Evolutionary conservation across 2,888 invertebrate species (phyloP).

Genomic region (Dryobota labecula): DNA sequence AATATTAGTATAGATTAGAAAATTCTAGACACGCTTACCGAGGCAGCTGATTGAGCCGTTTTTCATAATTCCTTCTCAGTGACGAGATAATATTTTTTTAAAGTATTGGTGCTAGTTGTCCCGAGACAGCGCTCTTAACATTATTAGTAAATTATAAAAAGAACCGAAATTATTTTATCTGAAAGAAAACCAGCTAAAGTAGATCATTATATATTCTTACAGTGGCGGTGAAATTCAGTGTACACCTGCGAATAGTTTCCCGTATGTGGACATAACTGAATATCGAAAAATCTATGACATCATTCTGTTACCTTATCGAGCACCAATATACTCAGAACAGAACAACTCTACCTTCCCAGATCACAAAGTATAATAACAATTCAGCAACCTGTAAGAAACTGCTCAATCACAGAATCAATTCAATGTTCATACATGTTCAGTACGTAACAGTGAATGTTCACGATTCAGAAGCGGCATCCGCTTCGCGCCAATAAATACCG

Average conservation of each 20-base stretch:
- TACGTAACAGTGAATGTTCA: conserved; percentile 67
- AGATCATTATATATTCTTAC: not conserved
- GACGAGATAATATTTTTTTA: too few species aligned
- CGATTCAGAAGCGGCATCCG: conserved; percentile 80
- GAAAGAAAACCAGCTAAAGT: not conserved
- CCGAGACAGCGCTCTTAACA: too few species aligned
- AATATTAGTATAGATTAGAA: too few species aligned
- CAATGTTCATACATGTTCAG: conserved; percentile 49
- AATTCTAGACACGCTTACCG: too few species aligned
- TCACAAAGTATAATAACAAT: conserved; percentile 54
- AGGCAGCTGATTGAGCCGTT: too few species aligned
- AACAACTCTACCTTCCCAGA: conserved; percentile 33
- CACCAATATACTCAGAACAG: conserved; percentile 12
- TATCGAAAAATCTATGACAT: not conserved
- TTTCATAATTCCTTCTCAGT: too few species aligned
- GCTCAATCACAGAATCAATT: conserved; percentile 59
- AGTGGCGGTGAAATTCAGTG: not conserved
- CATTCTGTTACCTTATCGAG: conserved; percentile 15
- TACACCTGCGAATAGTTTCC: not conserved
- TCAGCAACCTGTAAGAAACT: conserved; percentile 48
- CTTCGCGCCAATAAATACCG: conserved; percentile 80
- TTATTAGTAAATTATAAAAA: too few species aligned
- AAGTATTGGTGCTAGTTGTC: too few species aligned
- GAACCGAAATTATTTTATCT: not conserved
- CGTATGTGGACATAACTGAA: not conserved